Conservation (phyloP, 2,797 vertebrate genomes). For the Neolamprologus multifasciatus region DNA sequence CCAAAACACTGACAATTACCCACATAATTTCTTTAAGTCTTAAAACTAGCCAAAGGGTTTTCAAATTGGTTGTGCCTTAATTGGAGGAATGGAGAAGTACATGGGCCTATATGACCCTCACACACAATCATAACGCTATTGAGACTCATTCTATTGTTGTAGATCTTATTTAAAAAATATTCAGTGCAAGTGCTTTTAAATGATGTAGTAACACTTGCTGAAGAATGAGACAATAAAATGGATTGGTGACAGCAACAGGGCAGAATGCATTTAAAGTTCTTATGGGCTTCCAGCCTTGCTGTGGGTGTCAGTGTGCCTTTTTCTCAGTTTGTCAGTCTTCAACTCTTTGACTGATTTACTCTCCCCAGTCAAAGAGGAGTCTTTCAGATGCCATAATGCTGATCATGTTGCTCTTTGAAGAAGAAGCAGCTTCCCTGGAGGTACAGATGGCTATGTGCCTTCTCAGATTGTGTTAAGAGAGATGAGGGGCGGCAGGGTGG, state of each 20-base stretch:
- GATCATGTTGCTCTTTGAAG: slow-evolving; percentile 66
- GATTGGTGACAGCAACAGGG: slow-evolving; percentile 5
- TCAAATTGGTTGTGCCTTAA: not conserved
- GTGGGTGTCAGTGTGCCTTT: slow-evolving; percentile 25
- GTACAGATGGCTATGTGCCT: slow-evolving; percentile 59
- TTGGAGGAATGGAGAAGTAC: not conserved
- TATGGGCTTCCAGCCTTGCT: slow-evolving; percentile 13
- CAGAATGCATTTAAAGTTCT: slow-evolving; percentile 13
- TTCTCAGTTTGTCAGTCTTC: slow-evolving; percentile 22
- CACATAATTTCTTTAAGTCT: not conserved
- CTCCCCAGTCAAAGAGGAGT: slow-evolving; percentile 33
- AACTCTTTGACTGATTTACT: slow-evolving; percentile 40
- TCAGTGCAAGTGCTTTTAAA: not conserved
- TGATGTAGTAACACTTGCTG: not conserved
- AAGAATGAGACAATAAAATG: not conserved
- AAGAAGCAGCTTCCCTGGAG: slow-evolving; percentile 52
- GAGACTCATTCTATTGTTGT: not conserved
- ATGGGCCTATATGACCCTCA: not conserved
- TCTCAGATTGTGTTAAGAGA: slow-evolving; percentile 51
- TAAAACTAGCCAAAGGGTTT: not conserved
- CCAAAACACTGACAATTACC: not conserved
- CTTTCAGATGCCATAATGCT: slow-evolving; percentile 56
- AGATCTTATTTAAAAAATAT: not conserved
- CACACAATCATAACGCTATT: not conserved
- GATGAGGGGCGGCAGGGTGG: slow-evolving; percentile 30